A percentile compares a stretch with the other conserved stretches of the same genome.
Conservation (phyloP, 2,113 vertebrate genomes). For the Muntiacus reevesi region DNA sequence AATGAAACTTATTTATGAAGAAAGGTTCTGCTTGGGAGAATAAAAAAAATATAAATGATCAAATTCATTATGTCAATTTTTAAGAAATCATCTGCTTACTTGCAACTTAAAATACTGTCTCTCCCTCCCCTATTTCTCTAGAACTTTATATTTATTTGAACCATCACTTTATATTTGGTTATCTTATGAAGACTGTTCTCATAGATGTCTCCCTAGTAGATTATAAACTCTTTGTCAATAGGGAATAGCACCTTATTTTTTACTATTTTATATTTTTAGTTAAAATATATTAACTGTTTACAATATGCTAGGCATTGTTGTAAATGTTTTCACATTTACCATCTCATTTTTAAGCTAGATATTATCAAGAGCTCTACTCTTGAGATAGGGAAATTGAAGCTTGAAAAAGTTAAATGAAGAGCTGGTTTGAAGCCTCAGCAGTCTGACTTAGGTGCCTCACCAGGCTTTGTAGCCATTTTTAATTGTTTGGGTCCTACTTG, state of each 20-base stretch:
- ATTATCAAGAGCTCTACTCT: neutral
- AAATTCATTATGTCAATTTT: neutral
- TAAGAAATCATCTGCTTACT: neutral
- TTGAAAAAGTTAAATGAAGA: neutral
- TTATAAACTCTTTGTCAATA: neutral
- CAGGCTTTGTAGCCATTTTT: neutral
- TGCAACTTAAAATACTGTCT: neutral
- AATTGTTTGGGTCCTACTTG: neutral
- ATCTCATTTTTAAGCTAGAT: neutral
- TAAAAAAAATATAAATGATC: neutral
- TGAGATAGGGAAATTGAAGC: neutral
- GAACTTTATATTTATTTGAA: neutral
- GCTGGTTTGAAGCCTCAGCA: neutral
- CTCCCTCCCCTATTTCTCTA: neutral
- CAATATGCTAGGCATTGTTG: neutral
- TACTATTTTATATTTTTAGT: neutral
- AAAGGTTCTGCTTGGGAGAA: neutral
- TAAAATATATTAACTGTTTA: neutral
- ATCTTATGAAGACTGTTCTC: neutral
- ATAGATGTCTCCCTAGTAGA: neutral
- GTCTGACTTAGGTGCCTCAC: neutral
- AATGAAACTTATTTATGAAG: neutral
- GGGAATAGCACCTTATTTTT: neutral
- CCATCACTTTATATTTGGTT: neutral
- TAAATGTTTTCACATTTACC: neutral